Evolutionary conservation across 2,113 vertebrate genomes (phyloP), one percentile per base, ranked within the genome.

Genomic region (Garra rufa): DNA sequence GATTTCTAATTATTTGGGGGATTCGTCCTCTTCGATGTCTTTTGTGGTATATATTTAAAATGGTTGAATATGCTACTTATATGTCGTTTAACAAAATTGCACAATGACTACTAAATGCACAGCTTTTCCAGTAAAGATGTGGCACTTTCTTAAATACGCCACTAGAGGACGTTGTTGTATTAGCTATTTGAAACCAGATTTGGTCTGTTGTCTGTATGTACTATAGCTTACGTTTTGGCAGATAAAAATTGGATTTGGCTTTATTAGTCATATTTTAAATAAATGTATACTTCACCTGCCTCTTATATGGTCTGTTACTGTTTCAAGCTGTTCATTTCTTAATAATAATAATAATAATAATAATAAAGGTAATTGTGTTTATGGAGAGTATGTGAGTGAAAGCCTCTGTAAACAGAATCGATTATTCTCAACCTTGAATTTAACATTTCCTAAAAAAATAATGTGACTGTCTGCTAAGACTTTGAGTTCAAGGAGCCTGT

Each of bases 121-220:
- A 44, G n/a, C 9, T 28, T 46, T 8, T 17, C 9, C 11, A 48
- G 43, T 34, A 6, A 57, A 57, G 3, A 3, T 13, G 9, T 48
- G 43, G 5, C 17, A n/a, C n/a, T 46, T 8, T 30, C 41, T 69
- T 11, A 11, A 21, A 48, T 21, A 1, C 3, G 11, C 46, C 90
- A 86, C 89, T 46, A 73, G 90, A 85, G 46, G 89, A 82, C 34
- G 87, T 88, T 90, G 71, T 48, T 86, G 73, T 15, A 52, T 77
- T 84, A 59, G 19, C 2, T 24, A 10, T 65, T 26, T 26, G 4
- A 80, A 13, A 21, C n/a, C 41, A 44, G 41, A 34, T 79, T 63
- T 28, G 14, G 8, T 19, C 76, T 28, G 34, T 19, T 76, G 30
- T 38, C 28, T 61, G 77, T 30, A 26, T 26, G 70, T 15, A 13